These are phyloP conservation scores for Ennomos erosarius DNA, from an alignment of 2,888 invertebrate species.

Conservation along the genomic window DNA sequence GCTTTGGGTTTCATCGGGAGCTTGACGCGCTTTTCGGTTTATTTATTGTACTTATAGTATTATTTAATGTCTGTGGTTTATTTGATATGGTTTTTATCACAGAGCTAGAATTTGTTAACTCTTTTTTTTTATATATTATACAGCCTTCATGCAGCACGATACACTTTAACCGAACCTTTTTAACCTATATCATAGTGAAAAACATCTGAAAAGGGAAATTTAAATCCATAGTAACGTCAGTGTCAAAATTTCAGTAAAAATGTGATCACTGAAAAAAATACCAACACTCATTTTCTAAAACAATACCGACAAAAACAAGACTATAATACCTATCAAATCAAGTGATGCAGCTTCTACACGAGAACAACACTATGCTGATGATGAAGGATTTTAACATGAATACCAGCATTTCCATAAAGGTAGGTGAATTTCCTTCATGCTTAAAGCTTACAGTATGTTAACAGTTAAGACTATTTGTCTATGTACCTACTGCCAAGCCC, in stretches of 20 bases:
- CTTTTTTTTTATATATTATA: too few species aligned
- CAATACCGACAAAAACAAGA: conserved; percentile 12
- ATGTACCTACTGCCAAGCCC: too few species aligned
- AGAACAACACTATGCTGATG: conserved; percentile 57
- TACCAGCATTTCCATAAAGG: conserved; percentile 47
- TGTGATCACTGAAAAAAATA: conserved; percentile 58
- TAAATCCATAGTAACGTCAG: conserved; percentile 43
- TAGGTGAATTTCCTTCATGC: conserved; percentile 8
- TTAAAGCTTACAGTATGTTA: too few species aligned
- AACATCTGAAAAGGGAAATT: conserved; percentile 63
- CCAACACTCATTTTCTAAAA: conserved; percentile 32
- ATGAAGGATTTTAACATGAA: conserved; percentile 57
- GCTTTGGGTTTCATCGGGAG: too few species aligned
- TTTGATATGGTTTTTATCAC: too few species aligned
- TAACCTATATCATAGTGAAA: neutral
- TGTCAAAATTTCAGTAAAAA: conserved; percentile 67
- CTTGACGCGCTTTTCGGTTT: too few species aligned
- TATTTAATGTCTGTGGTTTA: too few species aligned
- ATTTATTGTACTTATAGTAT: too few species aligned
- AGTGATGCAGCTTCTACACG: conserved; percentile 72
- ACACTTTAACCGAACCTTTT: neutral
- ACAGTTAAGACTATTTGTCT: too few species aligned
- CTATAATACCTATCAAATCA: conserved; percentile 33
- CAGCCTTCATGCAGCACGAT: too few species aligned
- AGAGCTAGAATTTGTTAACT: too few species aligned